phyloP scores from a whole-genome alignment of 2,113 vertebrate genomes.

The Zosterops japonicus region DNA sequence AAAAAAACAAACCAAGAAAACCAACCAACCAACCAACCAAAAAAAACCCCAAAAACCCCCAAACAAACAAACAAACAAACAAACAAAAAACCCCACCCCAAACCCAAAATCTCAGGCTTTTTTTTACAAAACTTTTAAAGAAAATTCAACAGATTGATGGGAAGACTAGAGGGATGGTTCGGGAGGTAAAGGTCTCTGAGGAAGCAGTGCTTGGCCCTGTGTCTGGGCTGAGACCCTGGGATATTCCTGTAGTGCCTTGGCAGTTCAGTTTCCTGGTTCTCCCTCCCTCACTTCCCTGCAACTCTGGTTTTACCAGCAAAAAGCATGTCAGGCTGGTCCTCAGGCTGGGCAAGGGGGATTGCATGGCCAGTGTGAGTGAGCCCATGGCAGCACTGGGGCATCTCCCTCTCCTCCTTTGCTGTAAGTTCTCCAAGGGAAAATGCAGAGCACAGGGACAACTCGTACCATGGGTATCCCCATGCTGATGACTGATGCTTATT shows the following conservation, averaged over 20 bases:
- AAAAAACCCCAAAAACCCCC: background rate
- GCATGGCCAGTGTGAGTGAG: rapidly evolving
- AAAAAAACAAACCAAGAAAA: too few species aligned
- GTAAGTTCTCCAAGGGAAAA: background rate
- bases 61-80: too few species aligned
- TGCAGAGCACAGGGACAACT: background rate
- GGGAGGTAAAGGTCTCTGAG: background rate
- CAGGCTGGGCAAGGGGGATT: background rate
- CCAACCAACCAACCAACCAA: too few species aligned
- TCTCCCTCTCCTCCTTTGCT: background rate
- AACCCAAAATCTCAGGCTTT: background rate
- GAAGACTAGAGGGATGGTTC: background rate
- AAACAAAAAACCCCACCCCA: background rate
- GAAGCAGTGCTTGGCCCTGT: background rate
- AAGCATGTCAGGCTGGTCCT: background rate
- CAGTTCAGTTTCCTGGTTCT: background rate
- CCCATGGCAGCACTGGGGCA: background rate
- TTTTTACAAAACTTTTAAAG: background rate
- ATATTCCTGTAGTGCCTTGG: background rate
- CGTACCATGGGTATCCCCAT: rapidly evolving
- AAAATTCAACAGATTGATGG: background rate
- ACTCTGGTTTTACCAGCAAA: background rate
- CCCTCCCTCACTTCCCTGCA: background rate
- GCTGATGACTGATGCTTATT: background rate
- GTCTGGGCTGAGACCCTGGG: background rate